These are phyloP conservation scores for Apostichopus californicus DNA, from an alignment of 35 echinoderm and acorn worm genomes.

Conservation along the genomic window DNA sequence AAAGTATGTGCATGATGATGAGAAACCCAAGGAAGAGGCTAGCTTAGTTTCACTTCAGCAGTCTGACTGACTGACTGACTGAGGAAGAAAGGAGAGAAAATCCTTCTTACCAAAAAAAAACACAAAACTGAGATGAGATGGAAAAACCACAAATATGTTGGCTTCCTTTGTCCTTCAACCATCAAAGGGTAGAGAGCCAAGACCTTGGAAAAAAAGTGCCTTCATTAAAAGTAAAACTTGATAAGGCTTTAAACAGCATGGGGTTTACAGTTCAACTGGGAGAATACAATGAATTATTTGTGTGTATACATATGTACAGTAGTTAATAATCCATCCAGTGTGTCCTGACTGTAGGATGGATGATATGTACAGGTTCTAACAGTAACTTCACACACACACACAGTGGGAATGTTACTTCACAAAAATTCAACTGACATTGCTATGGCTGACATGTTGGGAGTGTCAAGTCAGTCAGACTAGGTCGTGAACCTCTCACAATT, in stretches of 20 bases:
- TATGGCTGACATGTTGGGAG: too few relatives aligned
- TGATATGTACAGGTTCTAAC: neutral
- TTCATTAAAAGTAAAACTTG: neutral
- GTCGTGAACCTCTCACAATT: too few relatives aligned
- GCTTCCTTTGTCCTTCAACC: neutral
- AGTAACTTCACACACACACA: neutral
- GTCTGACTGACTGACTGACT: neutral
- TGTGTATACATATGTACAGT: neutral
- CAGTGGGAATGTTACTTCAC: neutral
- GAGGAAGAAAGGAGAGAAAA: neutral
- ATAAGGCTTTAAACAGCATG: neutral
- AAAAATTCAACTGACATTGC: neutral
- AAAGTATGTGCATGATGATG: too few relatives aligned
- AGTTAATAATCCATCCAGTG: neutral
- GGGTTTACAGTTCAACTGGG: neutral
- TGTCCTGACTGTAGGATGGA: neutral
- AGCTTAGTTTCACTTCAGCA: neutral
- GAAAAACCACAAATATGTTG: conserved; percentile 1
- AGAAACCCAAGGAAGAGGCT: neutral
- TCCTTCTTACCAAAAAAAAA: neutral
- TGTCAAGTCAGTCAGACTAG: too few relatives aligned
- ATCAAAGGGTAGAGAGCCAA: neutral
- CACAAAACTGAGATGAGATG: neutral
- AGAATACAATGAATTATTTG: too few relatives aligned
- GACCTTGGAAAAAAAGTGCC: neutral